phyloP scores from a whole-genome alignment of 2,888 invertebrate species.

The Tenthredo notha region DNA sequence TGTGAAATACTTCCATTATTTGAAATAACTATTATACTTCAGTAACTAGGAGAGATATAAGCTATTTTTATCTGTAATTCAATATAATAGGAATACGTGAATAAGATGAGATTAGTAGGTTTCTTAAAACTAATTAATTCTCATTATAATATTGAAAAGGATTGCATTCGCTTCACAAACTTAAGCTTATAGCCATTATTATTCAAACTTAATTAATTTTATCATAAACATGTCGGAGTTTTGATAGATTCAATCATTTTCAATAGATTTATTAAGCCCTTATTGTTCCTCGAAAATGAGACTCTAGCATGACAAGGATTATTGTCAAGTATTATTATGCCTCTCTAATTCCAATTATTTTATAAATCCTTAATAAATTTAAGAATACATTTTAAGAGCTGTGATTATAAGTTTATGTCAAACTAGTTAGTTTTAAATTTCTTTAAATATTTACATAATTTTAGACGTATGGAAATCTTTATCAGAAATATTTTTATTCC shows the following conservation, averaged over 20 bases:
- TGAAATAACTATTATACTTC: neutral
- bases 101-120: neutral
- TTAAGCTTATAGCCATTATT: neutral
- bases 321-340: slow-evolving; percentile 7
- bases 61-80: slow-evolving; percentile 34
- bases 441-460: neutral
- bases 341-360: neutral
- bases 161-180: neutral
- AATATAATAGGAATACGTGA: neutral
- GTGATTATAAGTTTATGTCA: slow-evolving; percentile 36
- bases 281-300: slow-evolving; percentile 3
- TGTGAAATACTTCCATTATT: slow-evolving; percentile 23
- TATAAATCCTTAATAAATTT: neutral
- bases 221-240: neutral
- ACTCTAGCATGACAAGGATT: neutral
- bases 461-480: neutral
- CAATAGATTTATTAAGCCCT: neutral
- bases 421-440: neutral
- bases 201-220: neutral
- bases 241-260: neutral
- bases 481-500: neutral
- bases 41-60: neutral
- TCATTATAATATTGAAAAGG: neutral
- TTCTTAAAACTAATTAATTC: neutral
- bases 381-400: slow-evolving; percentile 3